A percentile compares a stretch with the other conserved stretches of the same genome.
Evolutionary conservation across 2,888 invertebrate species (phyloP).

Genomic region (Asteroscopus sphinx): DNA sequence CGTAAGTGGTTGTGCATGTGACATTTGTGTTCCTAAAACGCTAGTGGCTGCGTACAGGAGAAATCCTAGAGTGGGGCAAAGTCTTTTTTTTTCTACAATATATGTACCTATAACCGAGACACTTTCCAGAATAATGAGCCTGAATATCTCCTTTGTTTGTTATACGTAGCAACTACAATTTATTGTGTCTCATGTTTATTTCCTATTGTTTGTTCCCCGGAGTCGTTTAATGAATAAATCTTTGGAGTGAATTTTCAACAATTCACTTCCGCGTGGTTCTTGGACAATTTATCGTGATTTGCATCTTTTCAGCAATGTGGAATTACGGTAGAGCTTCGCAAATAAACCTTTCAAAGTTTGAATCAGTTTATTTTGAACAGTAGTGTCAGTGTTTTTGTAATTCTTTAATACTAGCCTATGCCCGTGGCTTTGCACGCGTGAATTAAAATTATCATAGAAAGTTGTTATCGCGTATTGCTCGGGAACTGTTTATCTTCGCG

Average conservation of each 20-base stretch:
- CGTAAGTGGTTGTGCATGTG: too few relatives aligned
- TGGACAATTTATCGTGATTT: slow-evolving; percentile 50
- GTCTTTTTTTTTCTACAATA: background rate
- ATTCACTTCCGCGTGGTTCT: slow-evolving; percentile 49
- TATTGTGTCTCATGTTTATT: slow-evolving; percentile 37
- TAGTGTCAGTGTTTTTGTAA: too few relatives aligned
- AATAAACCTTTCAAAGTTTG: slow-evolving; percentile 32
- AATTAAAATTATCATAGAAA: too few relatives aligned
- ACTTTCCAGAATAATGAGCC: slow-evolving; percentile 16
- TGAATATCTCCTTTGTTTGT: slow-evolving; percentile 20
- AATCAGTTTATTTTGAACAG: slow-evolving; percentile 18
- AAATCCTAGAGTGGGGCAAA: too few relatives aligned
- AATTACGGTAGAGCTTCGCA: slow-evolving; percentile 36
- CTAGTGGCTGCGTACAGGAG: too few relatives aligned
- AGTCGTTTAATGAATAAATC: slow-evolving; percentile 46
- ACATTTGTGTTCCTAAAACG: too few relatives aligned
- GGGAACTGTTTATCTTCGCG: too few relatives aligned
- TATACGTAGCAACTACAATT: slow-evolving; percentile 16
- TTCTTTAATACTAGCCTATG: too few relatives aligned
- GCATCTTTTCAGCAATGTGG: slow-evolving; percentile 46
- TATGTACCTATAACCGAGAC: background rate
- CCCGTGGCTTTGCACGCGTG: too few relatives aligned
- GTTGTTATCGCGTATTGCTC: too few relatives aligned
- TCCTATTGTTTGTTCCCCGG: slow-evolving; percentile 28
- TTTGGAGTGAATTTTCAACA: slow-evolving; percentile 49